Evolutionary conservation across 2,113 vertebrate species (phyloP).

Genomic region (Crotalus horridus): DNA sequence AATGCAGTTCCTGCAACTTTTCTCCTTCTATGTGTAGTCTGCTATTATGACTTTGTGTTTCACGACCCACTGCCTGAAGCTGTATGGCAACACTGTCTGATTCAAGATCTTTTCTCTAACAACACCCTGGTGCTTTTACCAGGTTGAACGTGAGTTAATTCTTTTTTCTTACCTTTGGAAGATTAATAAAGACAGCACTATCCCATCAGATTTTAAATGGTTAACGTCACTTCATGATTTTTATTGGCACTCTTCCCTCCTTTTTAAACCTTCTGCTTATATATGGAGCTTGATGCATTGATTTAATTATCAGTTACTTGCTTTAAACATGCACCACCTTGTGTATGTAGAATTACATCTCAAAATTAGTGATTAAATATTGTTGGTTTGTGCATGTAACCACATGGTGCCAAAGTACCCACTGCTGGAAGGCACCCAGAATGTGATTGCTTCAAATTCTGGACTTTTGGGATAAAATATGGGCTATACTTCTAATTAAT

Average conservation of each 20-base stretch:
- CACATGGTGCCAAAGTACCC: background rate
- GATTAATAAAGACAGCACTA: background rate
- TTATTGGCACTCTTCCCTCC: background rate
- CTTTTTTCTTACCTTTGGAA: background rate
- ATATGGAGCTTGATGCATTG: background rate
- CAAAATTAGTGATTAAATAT: background rate
- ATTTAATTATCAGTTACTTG: background rate
- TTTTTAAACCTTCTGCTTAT: background rate
- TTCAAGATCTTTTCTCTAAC: background rate
- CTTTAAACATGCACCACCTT: background rate
- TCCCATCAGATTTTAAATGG: background rate
- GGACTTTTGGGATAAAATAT: background rate
- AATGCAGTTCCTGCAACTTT: too few relatives aligned
- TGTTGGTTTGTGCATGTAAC: background rate
- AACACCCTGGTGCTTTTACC: background rate
- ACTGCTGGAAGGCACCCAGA: background rate
- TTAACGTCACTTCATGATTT: background rate
- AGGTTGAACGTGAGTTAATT: background rate
- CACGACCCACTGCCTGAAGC: too few relatives aligned
- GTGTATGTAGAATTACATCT: background rate
- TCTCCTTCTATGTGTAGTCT: too few relatives aligned
- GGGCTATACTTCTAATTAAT: background rate
- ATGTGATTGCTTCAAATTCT: background rate
- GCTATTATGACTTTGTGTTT: too few relatives aligned
- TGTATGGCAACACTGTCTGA: background rate